These are phyloP conservation scores for Tethya wilhelma DNA, from an alignment of 37 sponge, comb jelly and placozoan genomes.

Conservation along the genomic window DNA sequence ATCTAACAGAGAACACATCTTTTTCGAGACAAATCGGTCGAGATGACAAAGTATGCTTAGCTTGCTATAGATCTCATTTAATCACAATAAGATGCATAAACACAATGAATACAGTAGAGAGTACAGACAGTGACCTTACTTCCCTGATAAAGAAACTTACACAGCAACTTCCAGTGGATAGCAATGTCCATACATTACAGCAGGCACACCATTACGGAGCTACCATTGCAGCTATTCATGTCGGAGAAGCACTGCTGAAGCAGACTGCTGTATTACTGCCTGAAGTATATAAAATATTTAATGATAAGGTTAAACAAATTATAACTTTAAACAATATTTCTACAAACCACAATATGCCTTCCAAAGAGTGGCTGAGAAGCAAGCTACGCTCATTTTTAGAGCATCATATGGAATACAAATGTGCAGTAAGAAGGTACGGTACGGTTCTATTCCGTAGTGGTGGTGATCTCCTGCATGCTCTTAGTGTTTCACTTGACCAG, in stretches of 20 bases:
- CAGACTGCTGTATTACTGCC: constrained; percentile 23
- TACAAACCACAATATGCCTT: not conserved
- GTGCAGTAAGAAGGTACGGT: constrained; percentile 9
- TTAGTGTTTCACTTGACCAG: constrained; percentile 10
- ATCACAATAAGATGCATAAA: too few relatives aligned
- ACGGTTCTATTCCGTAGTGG: constrained; percentile 19
- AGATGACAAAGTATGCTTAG: too few relatives aligned
- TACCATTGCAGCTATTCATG: constrained; percentile 1
- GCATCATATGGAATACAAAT: constrained; percentile 20
- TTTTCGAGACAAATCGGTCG: too few relatives aligned
- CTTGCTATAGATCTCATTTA: too few relatives aligned
- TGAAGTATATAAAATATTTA: constrained; percentile 8
- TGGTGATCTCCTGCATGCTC: constrained; percentile 27
- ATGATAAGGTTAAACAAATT: not conserved
- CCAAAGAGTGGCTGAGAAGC: constrained; percentile 8
- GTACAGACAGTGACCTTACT: constrained; percentile 25
- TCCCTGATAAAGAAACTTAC: not conserved
- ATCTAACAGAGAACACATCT: too few relatives aligned
- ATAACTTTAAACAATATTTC: not conserved
- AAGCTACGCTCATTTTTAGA: constrained; percentile 19
- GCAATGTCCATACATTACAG: not conserved
- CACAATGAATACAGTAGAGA: not conserved
- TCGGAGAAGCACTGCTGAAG: too few relatives aligned
- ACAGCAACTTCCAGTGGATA: not conserved
- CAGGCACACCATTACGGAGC: constrained; percentile 1